These are phyloP conservation scores for Galerucella calmariensis DNA, from an alignment of 2,888 invertebrate genomes.

Conservation along the genomic window DNA sequence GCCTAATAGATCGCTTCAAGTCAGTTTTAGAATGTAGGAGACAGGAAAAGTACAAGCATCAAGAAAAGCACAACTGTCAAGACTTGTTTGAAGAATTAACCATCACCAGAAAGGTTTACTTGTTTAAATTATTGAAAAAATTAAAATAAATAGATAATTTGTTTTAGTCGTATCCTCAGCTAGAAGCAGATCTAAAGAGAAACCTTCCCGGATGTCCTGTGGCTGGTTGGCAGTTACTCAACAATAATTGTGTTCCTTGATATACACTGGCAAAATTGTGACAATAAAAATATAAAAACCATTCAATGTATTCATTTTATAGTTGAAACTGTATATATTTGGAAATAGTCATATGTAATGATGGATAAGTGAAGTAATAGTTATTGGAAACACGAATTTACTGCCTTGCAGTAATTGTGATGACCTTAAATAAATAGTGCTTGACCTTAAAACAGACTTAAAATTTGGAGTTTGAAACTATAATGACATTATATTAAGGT, in stretches of 20 bases:
- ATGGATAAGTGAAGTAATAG: too few relatives aligned
- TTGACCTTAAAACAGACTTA: too few relatives aligned
- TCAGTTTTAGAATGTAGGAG: constrained; percentile 44
- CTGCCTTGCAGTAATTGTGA: too few relatives aligned
- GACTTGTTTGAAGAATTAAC: constrained; percentile 31
- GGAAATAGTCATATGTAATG: too few relatives aligned
- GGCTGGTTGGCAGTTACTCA: constrained; percentile 38
- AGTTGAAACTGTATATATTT: too few relatives aligned
- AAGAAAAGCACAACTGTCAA: constrained; percentile 38
- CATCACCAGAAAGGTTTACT: constrained; percentile 27
- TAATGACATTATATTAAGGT: too few relatives aligned
- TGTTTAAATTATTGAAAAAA: background rate
- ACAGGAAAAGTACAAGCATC: constrained; percentile 42
- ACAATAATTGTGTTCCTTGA: constrained; percentile 19
- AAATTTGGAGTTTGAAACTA: too few relatives aligned
- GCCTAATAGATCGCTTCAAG: constrained; percentile 41
- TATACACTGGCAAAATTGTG: constrained; percentile 24
- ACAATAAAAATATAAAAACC: constrained; percentile 27
- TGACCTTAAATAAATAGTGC: too few relatives aligned
- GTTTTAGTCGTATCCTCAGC: constrained; percentile 49
- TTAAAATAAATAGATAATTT: constrained; percentile 13
- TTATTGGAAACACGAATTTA: too few relatives aligned
- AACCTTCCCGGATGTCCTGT: constrained; percentile 49
- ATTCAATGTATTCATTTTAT: background rate
- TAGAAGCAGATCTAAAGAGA: constrained; percentile 45